A percentile compares a stretch with the other conserved stretches of the same genome.
Evolutionary conservation across 1,140 invertebrate genomes (phyloP).

Genomic region (Drosophila sulfurigaster): DNA sequence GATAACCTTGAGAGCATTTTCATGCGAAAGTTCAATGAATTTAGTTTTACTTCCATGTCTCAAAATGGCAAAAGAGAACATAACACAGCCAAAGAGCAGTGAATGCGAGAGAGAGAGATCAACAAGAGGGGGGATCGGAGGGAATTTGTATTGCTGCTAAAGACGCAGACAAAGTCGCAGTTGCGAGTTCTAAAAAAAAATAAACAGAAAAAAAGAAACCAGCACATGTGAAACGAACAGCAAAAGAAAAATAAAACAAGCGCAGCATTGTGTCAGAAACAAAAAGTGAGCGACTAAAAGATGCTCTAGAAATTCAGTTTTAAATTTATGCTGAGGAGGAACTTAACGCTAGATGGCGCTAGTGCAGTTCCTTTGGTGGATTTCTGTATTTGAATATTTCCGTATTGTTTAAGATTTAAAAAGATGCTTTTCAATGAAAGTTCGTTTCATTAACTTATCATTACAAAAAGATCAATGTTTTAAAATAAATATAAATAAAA

Average conservation of each 20-base stretch:
- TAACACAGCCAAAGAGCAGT: constrained; percentile 6
- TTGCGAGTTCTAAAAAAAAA: constrained; percentile 37
- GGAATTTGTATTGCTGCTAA: constrained; percentile 8
- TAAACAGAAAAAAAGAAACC: constrained; percentile 48
- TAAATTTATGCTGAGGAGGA: too few relatives aligned
- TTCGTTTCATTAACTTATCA: too few relatives aligned
- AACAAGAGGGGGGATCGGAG: neutral
- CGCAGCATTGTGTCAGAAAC: too few relatives aligned
- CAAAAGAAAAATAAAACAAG: constrained; percentile 24
- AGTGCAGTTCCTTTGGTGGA: too few relatives aligned
- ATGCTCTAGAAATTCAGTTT: too few relatives aligned
- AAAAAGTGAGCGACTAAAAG: neutral
- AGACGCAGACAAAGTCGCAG: constrained; percentile 42
- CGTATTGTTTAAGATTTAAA: too few relatives aligned
- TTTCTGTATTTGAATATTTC: too few relatives aligned
- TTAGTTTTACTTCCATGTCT: constrained; percentile 83
- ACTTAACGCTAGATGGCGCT: too few relatives aligned
- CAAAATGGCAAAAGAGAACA: constrained; percentile 40
- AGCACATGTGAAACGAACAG: constrained; percentile 65
- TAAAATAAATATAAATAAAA: too few relatives aligned
- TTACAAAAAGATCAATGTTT: too few relatives aligned
- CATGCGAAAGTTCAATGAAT: constrained; percentile 85
- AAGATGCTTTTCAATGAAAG: too few relatives aligned
- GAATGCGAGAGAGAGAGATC: constrained; percentile 7
- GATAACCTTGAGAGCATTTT: constrained; percentile 85